phyloP scores from a whole-genome alignment of 2,888 invertebrate species.

The Myopa testacea region DNA sequence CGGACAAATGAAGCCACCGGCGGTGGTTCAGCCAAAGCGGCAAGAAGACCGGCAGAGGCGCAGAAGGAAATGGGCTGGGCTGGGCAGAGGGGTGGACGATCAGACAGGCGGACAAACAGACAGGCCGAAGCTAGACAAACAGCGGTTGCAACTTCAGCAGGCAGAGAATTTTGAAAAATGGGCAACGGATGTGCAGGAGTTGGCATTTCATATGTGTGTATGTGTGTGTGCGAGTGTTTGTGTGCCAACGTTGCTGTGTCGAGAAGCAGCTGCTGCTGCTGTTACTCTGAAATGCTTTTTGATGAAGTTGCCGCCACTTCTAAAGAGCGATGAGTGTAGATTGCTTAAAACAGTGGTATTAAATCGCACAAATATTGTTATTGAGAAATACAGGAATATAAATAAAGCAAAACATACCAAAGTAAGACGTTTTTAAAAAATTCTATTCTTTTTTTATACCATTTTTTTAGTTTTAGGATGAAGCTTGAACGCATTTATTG shows the following conservation, averaged over 20 bases:
- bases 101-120: background rate
- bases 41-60: too few relatives aligned
- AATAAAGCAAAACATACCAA: too few relatives aligned
- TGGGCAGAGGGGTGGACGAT: background rate
- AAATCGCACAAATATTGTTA: background rate
- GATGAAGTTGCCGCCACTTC: background rate
- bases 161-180: conserved; percentile 12
- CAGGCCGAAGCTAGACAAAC: background rate
- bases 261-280: background rate
- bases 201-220: background rate
- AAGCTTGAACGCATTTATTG: too few relatives aligned
- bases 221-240: background rate
- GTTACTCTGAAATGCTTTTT: background rate
- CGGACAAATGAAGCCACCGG: conserved; percentile 49
- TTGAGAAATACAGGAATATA: too few relatives aligned
- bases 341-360: background rate
- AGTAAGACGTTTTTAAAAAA: too few relatives aligned
- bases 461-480: too few relatives aligned
- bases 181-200: conserved; percentile 6
- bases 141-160: background rate
- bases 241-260: background rate
- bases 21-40: conserved; percentile 24
- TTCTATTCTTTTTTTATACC: too few relatives aligned
- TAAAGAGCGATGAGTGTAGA: background rate
- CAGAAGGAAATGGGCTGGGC: too few relatives aligned